phyloP scores from a whole-genome alignment of 2,797 vertebrate species.

The Poliocrania exsul region DNA sequence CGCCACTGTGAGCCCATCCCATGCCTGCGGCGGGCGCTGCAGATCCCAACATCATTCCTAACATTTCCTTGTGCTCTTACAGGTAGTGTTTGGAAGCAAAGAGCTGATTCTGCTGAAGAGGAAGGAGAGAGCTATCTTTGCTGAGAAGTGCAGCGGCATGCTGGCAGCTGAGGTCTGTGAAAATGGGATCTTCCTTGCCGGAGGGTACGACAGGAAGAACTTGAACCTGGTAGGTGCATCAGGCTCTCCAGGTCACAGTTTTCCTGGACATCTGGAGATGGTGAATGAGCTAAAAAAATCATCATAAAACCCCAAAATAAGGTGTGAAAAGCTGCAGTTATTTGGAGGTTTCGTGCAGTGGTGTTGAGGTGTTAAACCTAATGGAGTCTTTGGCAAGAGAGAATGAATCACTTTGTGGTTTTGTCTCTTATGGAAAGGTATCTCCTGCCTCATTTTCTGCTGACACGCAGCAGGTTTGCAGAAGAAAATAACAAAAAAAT shows the following conservation, averaged over 20 bases:
- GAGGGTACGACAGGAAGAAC: neutral
- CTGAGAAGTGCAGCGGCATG: rapidly evolving
- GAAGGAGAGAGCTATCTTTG: rapidly evolving
- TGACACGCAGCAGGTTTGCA: neutral
- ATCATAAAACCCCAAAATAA: neutral
- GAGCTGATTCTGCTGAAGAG: neutral
- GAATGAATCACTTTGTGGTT: neutral
- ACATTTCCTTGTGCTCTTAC: neutral
- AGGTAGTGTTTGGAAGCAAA: neutral
- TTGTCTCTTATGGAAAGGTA: neutral
- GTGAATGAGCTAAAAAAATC: neutral
- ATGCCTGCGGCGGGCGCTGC: rapidly evolving
- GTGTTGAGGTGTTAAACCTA: neutral
- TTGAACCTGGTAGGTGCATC: neutral
- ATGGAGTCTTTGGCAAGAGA: neutral
- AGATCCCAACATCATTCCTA: neutral
- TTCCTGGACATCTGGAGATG: neutral
- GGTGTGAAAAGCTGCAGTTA: neutral
- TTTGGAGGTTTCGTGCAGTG: neutral
- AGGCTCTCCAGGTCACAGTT: neutral
- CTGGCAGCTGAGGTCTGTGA: rapidly evolving
- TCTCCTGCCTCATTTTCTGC: neutral
- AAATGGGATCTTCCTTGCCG: rapidly evolving
- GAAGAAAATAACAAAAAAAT: neutral
- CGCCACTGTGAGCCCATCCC: rapidly evolving